Evolutionary conservation across 2,888 invertebrate species (phyloP).

Genomic region (Drosophila lutescens): DNA sequence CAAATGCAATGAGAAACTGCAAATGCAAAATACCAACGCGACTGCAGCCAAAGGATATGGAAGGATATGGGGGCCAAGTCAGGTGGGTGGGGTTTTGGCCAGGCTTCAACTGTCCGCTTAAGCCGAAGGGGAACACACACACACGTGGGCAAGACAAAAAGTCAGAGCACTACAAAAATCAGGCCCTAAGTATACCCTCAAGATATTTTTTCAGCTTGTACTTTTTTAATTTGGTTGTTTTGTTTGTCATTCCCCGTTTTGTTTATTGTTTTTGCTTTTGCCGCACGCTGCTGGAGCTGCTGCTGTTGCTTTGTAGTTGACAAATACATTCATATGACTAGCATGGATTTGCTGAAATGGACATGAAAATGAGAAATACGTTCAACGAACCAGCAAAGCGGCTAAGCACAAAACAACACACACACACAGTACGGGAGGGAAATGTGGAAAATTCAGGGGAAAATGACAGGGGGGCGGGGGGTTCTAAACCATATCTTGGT

Average conservation of each 20-base stretch:
- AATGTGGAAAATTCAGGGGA: constrained; percentile 4
- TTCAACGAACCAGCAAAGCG: constrained; percentile 76
- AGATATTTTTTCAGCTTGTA: constrained; percentile 74
- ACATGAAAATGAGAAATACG: constrained; percentile 81
- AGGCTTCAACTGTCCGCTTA: constrained; percentile 59
- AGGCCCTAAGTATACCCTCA: constrained; percentile 75
- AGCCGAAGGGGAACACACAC: constrained; percentile 42
- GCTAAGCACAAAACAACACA: constrained; percentile 49
- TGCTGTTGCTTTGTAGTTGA: constrained; percentile 58
- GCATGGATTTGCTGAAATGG: constrained; percentile 65
- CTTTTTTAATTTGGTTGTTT: constrained; percentile 73
- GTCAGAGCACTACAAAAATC: constrained; percentile 65
- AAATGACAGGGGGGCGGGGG: not conserved
- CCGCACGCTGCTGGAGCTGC: constrained; percentile 10
- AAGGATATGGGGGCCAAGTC: not conserved
- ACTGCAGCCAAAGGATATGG: constrained; percentile 32
- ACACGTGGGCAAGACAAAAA: constrained; percentile 59
- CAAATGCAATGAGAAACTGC: constrained; percentile 68
- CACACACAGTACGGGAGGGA: not conserved
- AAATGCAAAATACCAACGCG: constrained; percentile 68
- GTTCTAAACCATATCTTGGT: constrained; percentile 20
- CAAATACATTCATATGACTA: constrained; percentile 73
- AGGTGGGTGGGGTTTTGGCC: constrained; percentile 8
- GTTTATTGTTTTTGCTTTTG: constrained; percentile 39
- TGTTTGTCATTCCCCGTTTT: constrained; percentile 70